phyloP scores from a whole-genome alignment of 2,113 vertebrate species.

The Cololabis saira region DNA sequence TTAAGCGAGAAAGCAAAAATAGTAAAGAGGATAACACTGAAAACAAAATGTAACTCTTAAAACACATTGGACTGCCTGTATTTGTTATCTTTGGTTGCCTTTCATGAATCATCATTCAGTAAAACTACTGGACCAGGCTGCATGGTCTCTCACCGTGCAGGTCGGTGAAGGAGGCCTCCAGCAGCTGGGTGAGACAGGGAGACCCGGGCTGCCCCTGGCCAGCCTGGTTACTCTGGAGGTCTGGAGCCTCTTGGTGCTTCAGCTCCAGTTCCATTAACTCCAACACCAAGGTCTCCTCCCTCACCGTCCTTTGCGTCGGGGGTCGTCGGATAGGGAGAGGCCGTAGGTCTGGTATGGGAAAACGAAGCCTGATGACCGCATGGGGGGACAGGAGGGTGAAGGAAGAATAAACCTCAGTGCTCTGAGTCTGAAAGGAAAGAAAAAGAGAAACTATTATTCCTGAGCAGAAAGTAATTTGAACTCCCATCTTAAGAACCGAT shows the following conservation, averaged over 20 bases:
- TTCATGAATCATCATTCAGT: neutral
- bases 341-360: conserved; percentile 89
- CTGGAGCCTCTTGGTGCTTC: conserved; percentile 80
- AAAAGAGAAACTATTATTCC: neutral
- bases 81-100: no score
- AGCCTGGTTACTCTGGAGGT: conserved; percentile 65
- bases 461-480: neutral
- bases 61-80: no score
- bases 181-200: conserved; percentile 71
- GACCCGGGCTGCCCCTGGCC: conserved; percentile 46
- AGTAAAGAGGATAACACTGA: no score
- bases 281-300: conserved; percentile 84
- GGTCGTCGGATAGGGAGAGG: conserved; percentile 79
- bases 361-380: conserved; percentile 83
- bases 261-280: conserved; percentile 85
- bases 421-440: conserved; percentile 48
- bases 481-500: conserved; percentile 1
- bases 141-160: conserved; percentile 82
- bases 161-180: conserved; percentile 86
- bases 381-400: conserved; percentile 83
- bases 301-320: conserved; percentile 78
- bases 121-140: neutral
- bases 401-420: conserved; percentile 75
- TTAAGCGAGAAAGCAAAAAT: no score
- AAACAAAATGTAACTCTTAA: no score